Percentiles rank a stretch among this genome's conserved stretches.
phyloP scores from a whole-genome alignment of 2,888 invertebrate genomes.

The Apodemia mormo region DNA sequence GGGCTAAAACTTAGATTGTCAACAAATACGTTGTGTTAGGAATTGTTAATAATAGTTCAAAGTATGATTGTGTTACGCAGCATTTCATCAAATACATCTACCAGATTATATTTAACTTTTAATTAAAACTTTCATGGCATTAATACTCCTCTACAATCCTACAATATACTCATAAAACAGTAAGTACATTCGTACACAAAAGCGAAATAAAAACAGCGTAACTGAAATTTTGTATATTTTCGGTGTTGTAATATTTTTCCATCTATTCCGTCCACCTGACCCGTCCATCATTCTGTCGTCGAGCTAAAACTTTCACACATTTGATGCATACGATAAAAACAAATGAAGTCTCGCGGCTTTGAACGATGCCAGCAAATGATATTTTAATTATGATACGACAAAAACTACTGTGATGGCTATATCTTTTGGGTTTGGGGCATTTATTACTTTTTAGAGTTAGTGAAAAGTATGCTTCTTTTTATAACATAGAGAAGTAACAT shows the following conservation, averaged over 20 bases:
- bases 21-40: too few relatives aligned
- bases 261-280: constrained; percentile 21
- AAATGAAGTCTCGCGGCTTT: constrained; percentile 28
- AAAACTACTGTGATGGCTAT: constrained; percentile 23
- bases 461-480: background rate
- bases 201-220: background rate
- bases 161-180: background rate
- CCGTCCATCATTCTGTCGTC: constrained; percentile 39
- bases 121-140: too few relatives aligned
- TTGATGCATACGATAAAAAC: constrained; percentile 37
- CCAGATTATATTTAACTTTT: too few relatives aligned
- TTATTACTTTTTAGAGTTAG: background rate
- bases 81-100: too few relatives aligned
- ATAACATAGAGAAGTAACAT: background rate
- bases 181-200: background rate
- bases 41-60: too few relatives aligned
- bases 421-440: constrained; percentile 12
- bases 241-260: constrained; percentile 21
- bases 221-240: constrained; percentile 3
- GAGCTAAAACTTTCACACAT: constrained; percentile 36
- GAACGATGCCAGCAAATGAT: constrained; percentile 33
- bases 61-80: too few relatives aligned
- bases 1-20: too few relatives aligned
- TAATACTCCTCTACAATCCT: too few relatives aligned
- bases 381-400: constrained; percentile 33